Conservation (phyloP, 1,140 invertebrate species). For the Drosophila athabasca region DNA sequence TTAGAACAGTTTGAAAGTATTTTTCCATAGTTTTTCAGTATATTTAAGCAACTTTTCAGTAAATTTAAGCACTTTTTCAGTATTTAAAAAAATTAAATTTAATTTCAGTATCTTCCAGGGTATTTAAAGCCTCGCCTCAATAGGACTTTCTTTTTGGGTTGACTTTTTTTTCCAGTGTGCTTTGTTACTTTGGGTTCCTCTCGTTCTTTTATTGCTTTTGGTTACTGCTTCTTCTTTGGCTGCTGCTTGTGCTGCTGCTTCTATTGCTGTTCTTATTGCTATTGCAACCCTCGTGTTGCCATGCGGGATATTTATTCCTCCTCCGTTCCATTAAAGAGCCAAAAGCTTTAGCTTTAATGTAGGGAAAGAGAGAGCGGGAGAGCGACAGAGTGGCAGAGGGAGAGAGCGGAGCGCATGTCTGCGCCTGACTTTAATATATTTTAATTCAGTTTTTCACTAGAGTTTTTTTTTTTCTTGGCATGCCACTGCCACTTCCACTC, state of each 20-base stretch:
- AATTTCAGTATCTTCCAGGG: too few relatives aligned
- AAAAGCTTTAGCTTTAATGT: constrained; percentile 60
- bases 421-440: constrained; percentile 52
- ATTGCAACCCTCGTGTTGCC: constrained; percentile 53
- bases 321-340: neutral
- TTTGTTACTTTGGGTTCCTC: constrained; percentile 54
- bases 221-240: constrained; percentile 12
- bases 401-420: neutral
- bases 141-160: neutral
- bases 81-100: too few relatives aligned
- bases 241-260: constrained; percentile 27
- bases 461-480: constrained; percentile 2
- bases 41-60: too few relatives aligned
- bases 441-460: constrained; percentile 38
- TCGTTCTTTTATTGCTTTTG: constrained; percentile 11
- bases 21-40: too few relatives aligned
- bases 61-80: too few relatives aligned
- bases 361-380: constrained; percentile 2
- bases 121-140: neutral
- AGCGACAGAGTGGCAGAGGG: too few relatives aligned
- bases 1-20: too few relatives aligned
- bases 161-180: constrained; percentile 27
- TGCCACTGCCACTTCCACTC: neutral
- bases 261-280: constrained; percentile 32
- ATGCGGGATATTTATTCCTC: constrained; percentile 33